Evolutionary conservation across 2,113 vertebrate genomes (phyloP), one percentile per base, ranked within the genome.

Genomic region (Diglossa brunneiventris): DNA sequence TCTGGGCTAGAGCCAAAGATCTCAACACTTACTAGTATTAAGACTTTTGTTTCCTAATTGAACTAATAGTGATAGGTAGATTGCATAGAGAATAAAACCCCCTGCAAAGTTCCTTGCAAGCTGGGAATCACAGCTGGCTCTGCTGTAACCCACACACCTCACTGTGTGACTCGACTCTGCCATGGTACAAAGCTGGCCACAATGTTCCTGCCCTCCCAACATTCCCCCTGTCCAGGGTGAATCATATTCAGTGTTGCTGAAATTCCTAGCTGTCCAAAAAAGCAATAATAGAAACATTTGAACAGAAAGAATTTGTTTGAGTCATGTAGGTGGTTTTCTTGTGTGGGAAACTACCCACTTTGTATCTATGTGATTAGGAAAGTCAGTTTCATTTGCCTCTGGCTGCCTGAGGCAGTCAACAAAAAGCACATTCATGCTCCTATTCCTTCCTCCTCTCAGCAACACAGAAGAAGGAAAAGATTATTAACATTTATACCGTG

Each of bases 351-450:
- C 69, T 94, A 92, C 70, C 77, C 35, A 0, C 64, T 95, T 93
- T 81, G 87, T 97, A 95, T 97, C 96, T 94, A 59, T 88, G 92
- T 61, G 97, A 96, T 96, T 93, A 94, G 94, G 94, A 96, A 97
- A 92, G 78, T 77, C 74, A 95, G 76, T 42, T 91, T 81, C 78
- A 76, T 93, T 86, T 87, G 94, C 95, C 79, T 88, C 91, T 47
- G 88, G 95, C 92, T 75, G 76, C 81, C 70, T 77, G 56, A 50
- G 69, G 75, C 93, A 89, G 90, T 83, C 55, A 88, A 86, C 83
- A 90, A 90, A 96, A 95, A 68, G 74, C 21, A 78, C 55, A 74
- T 53, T 61, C 39, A 83, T 93, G 63, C n/a, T 90, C 59, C 46
- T 58, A 6, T 50, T 77, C 30, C 35, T 78, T 89, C 64, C 69